Percentiles rank a stretch among this genome's conserved stretches.
Conservation (phyloP, 2,797 vertebrate genomes). For the Poliocrania exsul region DNA sequence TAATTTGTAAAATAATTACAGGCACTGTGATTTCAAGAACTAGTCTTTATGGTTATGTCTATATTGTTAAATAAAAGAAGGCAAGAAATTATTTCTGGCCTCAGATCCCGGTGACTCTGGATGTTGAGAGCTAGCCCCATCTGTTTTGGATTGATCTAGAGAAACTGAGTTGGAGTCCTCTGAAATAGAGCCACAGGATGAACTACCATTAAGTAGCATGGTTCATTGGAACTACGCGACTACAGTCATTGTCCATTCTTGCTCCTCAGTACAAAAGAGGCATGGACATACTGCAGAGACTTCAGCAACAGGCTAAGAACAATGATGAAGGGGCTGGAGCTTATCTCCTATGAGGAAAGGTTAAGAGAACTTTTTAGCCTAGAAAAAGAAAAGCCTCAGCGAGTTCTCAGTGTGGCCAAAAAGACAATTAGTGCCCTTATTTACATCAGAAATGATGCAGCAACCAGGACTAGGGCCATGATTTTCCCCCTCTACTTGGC, state of each 20-base stretch:
- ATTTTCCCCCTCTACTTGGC: accelerated
- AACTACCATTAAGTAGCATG: neutral
- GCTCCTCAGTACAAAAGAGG: neutral
- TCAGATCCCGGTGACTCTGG: neutral
- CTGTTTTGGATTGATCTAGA: neutral
- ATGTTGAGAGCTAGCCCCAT: neutral
- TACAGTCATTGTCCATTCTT: neutral
- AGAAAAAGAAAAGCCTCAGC: neutral
- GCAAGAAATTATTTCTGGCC: neutral
- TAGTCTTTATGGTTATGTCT: neutral
- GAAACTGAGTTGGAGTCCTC: neutral
- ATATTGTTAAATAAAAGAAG: neutral
- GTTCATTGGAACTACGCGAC: neutral
- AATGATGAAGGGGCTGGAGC: neutral
- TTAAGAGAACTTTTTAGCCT: neutral
- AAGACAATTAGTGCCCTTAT: neutral
- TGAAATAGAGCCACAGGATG: neutral
- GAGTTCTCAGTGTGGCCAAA: neutral
- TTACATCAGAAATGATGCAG: neutral
- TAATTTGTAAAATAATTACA: neutral
- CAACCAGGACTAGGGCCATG: neutral
- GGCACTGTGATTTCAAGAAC: neutral
- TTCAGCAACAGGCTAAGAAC: too few species aligned
- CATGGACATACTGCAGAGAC: neutral
- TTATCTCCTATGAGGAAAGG: neutral